Base-by-base conservation (phyloP, 1,140 invertebrate species). In the Linepithema humile region DNA sequence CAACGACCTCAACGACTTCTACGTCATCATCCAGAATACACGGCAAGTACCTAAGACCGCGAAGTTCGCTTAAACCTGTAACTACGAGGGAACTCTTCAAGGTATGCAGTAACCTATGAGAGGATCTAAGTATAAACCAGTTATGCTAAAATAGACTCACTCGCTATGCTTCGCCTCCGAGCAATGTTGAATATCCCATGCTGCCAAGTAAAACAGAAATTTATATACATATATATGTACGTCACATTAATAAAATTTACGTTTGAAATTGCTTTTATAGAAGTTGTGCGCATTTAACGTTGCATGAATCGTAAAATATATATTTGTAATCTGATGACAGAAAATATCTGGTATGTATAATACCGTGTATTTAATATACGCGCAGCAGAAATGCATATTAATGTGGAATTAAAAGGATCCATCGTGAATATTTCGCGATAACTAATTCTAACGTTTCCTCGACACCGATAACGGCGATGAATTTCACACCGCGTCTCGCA, bases 111-210 rank as follows among this genome's bases (percentile, higher is more conserved):
- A 70, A 80, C 64, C 75, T 80, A 69, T 80, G 64, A 69, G 64
- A 69, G 38, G 12, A 17, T 70, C 75, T 57, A 80, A 80, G 75
- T 80, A 80, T 80, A 57, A 80, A 80, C 75, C 75, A 80, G 75
- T 80, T 80, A 80, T 80, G 75, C 48, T 80, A 80, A 80, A 80
- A 80, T 80, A 80, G 75, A 80, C 69, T 69, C 64, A 55, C 64
- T 53, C 50, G 62, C 48, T 48, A 29, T 38, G 75, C 48, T 78
- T 40, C 50, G 75, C 75, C 48, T 80, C 57, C 48, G 64, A 80
- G 64, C 75, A 69, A 80, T 69, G 75, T 40, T 20, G 48, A 38
- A 48, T 40, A 57, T 80, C 48, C 48, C 32, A n/a, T 29, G 48
- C 70, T 80, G 75, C 75, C 75, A 80, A 80, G 62, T 69, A 70